Evolutionary conservation across 35 echinoderm and acorn worm species (phyloP).

Genomic region (Amphiura filiformis): DNA sequence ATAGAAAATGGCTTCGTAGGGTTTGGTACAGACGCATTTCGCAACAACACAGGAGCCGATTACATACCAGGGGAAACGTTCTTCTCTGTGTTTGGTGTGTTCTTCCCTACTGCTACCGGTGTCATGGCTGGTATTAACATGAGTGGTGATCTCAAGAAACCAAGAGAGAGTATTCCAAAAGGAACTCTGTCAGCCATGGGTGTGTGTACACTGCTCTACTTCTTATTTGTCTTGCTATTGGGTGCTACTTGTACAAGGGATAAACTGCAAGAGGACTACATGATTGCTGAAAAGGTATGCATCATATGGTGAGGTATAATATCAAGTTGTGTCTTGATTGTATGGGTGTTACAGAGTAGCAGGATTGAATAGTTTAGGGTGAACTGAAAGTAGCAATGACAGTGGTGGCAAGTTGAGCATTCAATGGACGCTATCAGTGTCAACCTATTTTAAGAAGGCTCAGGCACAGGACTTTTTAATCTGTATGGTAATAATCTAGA

Average conservation of each 20-base stretch:
- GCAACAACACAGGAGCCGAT: conserved; percentile 66
- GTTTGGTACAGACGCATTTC: conserved; percentile 60
- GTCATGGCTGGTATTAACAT: conserved; percentile 99
- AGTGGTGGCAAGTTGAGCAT: too few species aligned
- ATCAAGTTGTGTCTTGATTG: too few species aligned
- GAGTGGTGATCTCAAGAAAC: conserved; percentile 84
- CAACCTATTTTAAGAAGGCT: too few species aligned
- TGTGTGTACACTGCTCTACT: conserved; percentile 79
- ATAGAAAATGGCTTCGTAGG: conserved; percentile 81
- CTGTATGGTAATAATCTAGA: too few species aligned
- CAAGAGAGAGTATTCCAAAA: conserved; percentile 78
- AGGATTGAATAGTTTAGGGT: too few species aligned
- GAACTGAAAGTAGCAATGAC: too few species aligned
- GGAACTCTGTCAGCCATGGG: conserved; percentile 88
- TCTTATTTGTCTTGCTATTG: conserved; percentile 75
- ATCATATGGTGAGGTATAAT: too few species aligned
- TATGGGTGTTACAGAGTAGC: too few species aligned
- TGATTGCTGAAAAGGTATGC: conserved; percentile 92
- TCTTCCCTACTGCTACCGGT: conserved; percentile 97
- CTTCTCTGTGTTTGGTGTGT: conserved; percentile 96
- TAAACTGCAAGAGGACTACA: conserved; percentile 81
- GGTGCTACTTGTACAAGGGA: conserved; percentile 75
- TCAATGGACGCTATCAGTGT: too few species aligned
- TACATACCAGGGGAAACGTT: conserved; percentile 66
- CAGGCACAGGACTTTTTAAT: too few species aligned